These are phyloP conservation scores for Deilephila elpenor DNA, from an alignment of 2,888 invertebrate genomes.

Conservation along the genomic window DNA sequence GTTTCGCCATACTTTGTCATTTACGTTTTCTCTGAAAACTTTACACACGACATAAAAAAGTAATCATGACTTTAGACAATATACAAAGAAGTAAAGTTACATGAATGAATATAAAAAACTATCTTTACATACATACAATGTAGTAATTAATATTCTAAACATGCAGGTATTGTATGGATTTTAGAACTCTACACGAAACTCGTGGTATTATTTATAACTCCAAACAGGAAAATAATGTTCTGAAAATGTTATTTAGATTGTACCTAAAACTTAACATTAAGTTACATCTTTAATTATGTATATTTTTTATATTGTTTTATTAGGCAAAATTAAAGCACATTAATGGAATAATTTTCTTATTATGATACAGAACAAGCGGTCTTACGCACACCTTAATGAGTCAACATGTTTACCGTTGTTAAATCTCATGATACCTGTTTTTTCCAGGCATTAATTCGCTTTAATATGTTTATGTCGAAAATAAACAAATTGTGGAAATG, in stretches of 20 bases:
- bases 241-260: neutral
- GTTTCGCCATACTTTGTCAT: too few species aligned
- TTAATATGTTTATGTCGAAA: neutral
- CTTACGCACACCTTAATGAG: neutral
- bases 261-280: neutral
- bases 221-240: neutral
- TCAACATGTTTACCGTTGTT: neutral
- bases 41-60: too few species aligned
- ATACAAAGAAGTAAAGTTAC: too few species aligned
- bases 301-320: neutral
- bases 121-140: neutral
- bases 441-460: neutral
- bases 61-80: too few species aligned
- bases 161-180: neutral
- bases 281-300: neutral
- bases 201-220: neutral
- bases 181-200: neutral
- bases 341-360: neutral
- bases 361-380: neutral
- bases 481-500: neutral
- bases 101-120: neutral
- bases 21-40: too few species aligned
- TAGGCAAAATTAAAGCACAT: neutral
- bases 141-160: neutral
- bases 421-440: neutral